phyloP scores from a whole-genome alignment of 2,888 invertebrate genomes.

The Acronicta aceris region DNA sequence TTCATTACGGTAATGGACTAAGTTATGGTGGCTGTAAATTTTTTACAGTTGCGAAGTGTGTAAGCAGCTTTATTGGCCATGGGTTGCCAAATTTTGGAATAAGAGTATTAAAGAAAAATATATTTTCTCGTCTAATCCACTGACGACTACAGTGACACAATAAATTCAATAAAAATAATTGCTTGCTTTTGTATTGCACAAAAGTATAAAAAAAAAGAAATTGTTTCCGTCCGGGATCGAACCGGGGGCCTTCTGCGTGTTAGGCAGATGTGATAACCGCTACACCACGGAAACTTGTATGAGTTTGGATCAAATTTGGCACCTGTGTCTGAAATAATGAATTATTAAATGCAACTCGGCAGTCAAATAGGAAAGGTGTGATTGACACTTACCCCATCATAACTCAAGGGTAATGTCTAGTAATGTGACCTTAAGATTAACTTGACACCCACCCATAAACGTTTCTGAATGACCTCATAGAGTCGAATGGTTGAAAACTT shows the following conservation, averaged over 20 bases:
- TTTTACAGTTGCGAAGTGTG: constrained; percentile 69
- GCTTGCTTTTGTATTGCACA: neutral
- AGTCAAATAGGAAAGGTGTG: no score
- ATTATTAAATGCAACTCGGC: no score
- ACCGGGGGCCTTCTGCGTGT: constrained; percentile 97
- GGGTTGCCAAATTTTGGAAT: neutral
- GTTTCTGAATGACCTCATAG: no score
- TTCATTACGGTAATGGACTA: constrained; percentile 83
- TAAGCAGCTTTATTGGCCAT: constrained; percentile 53
- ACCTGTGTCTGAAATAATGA: no score
- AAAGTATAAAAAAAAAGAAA: neutral
- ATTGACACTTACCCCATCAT: no score
- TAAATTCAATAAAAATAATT: no score
- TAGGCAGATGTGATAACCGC: constrained; percentile 97
- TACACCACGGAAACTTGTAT: constrained; percentile 93
- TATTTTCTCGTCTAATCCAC: neutral
- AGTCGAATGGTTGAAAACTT: no score
- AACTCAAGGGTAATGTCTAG: no score
- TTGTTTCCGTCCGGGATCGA: constrained; percentile 90
- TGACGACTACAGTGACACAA: neutral
- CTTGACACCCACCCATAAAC: no score
- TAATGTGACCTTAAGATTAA: no score
- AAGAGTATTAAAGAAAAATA: neutral
- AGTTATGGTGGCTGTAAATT: constrained; percentile 78
- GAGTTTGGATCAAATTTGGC: no score